These are phyloP conservation scores for Gambusia holbrooki DNA, from an alignment of 2,113 vertebrate genomes.

Conservation along the genomic window DNA sequence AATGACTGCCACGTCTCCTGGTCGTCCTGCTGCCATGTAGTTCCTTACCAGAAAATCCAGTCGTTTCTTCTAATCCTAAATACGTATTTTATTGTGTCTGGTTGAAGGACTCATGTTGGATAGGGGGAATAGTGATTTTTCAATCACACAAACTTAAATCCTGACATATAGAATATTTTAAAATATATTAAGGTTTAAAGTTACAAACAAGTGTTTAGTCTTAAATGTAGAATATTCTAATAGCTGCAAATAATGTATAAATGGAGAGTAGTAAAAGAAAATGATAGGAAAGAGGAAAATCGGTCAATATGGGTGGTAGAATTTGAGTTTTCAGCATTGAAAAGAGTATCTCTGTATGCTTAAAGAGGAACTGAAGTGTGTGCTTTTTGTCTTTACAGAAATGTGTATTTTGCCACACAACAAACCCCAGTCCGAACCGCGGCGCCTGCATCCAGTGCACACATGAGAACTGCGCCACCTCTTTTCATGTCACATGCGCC, in stretches of 20 bases:
- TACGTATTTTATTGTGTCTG: not conserved
- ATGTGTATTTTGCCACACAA: constrained; percentile 90
- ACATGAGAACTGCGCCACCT: constrained; percentile 90
- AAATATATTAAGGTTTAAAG: no score
- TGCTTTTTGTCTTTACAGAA: constrained; percentile 78
- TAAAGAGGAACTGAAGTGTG: no score
- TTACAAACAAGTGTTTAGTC: not conserved
- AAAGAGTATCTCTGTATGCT: no score
- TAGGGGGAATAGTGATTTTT: not conserved
- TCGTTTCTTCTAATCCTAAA: not conserved
- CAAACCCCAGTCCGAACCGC: constrained; percentile 77
- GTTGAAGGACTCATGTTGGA: not conserved
- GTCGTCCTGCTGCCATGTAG: not conserved
- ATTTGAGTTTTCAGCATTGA: not conserved
- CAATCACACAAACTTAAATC: not conserved
- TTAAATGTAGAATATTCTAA: not conserved
- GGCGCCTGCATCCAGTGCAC: constrained; percentile 97
- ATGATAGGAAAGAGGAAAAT: not conserved
- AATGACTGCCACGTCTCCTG: not conserved
- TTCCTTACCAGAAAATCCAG: not conserved
- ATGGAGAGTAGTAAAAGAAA: not conserved
- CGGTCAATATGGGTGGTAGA: not conserved
- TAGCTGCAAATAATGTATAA: not conserved
- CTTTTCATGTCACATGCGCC: constrained; percentile 96
- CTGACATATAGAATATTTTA: not conserved